A percentile compares a stretch with the other conserved stretches of the same genome.
phyloP scores from a whole-genome alignment of 2,113 vertebrate species.

The human region GRCh38 chr12:126980001-126980500 shows the following conservation, averaged over 20 bases:
- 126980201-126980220: background rate
- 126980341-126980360: background rate
- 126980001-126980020: too few relatives aligned
- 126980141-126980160: too few relatives aligned
- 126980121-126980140: too few relatives aligned
- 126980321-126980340: too few relatives aligned
- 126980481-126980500: background rate
- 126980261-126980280: too few relatives aligned
- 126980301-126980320: background rate
- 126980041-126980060: too few relatives aligned
- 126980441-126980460: background rate
- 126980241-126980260: too few relatives aligned
- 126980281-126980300: background rate
- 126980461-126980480: background rate
- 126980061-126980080: too few relatives aligned
- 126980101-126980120: too few relatives aligned
- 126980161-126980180: too few relatives aligned
- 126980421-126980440: background rate
- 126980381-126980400: background rate
- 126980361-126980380: background rate
- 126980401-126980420: background rate
- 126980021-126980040: too few relatives aligned
- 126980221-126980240: background rate
- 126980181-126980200: too few relatives aligned
- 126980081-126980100: background rate